Evolutionary conservation across 2,888 invertebrate genomes (phyloP).

Genomic region (Piscicola geometra): DNA sequence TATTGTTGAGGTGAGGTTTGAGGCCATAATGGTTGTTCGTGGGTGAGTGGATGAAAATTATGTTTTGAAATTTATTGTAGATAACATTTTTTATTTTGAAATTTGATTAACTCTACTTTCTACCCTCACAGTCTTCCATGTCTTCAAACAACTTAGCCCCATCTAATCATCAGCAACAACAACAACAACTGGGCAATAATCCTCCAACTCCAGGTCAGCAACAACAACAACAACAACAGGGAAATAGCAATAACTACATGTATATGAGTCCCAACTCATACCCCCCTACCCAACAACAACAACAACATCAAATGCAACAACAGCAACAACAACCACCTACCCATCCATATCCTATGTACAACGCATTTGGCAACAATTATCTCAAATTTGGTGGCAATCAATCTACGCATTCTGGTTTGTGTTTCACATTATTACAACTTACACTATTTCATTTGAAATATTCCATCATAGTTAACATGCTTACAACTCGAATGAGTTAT

Average conservation of each 20-base stretch:
- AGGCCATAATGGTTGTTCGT: background rate
- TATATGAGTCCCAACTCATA: slow-evolving; percentile 14
- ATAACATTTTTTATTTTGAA: background rate
- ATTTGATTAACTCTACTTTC: background rate
- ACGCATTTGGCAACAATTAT: slow-evolving; percentile 15
- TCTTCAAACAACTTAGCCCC: background rate
- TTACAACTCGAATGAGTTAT: no score
- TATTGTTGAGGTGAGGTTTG: slow-evolving; percentile 70
- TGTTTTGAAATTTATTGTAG: background rate
- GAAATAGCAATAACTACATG: background rate
- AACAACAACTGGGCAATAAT: background rate
- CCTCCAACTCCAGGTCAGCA: slow-evolving; percentile 3
- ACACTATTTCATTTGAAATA: background rate
- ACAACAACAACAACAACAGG: background rate
- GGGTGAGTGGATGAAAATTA: background rate
- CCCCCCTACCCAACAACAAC: slow-evolving; percentile 2
- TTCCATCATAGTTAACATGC: no score
- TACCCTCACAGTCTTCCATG: background rate
- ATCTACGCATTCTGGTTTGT: slow-evolving; percentile 30
- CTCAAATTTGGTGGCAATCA: slow-evolving; percentile 15
- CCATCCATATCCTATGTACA: slow-evolving; percentile 21
- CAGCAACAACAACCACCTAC: background rate
- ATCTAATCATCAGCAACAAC: background rate
- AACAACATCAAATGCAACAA: background rate
- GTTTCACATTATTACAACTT: background rate